phyloP scores from a whole-genome alignment of 2,888 invertebrate species.

The Microctonus hyperodae region DNA sequence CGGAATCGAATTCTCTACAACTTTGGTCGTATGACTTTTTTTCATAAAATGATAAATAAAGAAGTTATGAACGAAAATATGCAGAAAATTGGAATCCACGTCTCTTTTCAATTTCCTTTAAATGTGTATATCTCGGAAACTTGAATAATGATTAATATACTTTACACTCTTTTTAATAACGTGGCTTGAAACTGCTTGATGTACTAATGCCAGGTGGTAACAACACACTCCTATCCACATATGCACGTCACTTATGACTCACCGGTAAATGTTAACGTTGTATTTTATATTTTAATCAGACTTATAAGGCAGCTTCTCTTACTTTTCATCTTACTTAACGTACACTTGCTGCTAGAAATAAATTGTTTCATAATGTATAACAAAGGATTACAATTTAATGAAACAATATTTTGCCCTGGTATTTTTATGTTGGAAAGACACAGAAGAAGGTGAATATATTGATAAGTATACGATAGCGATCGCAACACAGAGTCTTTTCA shows the following conservation, averaged over 20 bases:
- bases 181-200: not conserved
- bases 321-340: not conserved
- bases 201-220: slow-evolving; percentile 1
- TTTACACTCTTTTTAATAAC: not conserved
- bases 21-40: too few species aligned
- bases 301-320: not conserved
- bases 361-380: not conserved
- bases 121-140: too few species aligned
- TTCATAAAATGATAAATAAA: too few species aligned
- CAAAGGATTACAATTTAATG: not conserved
- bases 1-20: too few species aligned
- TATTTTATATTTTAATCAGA: not conserved
- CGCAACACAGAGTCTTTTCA: slow-evolving; percentile 27
- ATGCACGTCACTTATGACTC: slow-evolving; percentile 11
- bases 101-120: too few species aligned
- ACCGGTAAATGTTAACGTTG: slow-evolving; percentile 6
- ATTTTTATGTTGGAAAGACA: not conserved
- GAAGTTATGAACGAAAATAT: too few species aligned
- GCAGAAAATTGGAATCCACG: too few species aligned
- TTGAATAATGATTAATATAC: not conserved
- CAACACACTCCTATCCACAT: slow-evolving; percentile 1
- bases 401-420: not conserved
- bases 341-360: not conserved
- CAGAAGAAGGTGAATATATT: slow-evolving; percentile 26
- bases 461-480: slow-evolving; percentile 28